A percentile compares a stretch with the other conserved stretches of the same genome.
Conservation (phyloP, 2,113 vertebrate genomes). For the Elachura formosa region DNA sequence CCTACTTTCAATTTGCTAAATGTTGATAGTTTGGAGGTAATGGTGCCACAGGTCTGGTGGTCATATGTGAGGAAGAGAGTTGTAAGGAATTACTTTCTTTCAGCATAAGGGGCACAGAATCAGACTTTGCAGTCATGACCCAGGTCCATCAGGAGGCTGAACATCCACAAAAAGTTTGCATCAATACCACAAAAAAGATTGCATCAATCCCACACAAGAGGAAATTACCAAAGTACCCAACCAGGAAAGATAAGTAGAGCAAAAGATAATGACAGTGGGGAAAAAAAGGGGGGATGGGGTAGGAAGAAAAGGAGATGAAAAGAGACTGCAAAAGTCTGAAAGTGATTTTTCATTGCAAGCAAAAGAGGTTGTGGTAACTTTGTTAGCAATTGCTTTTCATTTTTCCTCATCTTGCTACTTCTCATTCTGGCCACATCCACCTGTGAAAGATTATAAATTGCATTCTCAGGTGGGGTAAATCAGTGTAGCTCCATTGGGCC, state of each 20-base stretch:
- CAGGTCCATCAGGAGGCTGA: neutral
- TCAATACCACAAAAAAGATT: neutral
- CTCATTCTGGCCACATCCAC: neutral
- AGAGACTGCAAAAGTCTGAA: neutral
- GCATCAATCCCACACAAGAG: accelerated
- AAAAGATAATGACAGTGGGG: neutral
- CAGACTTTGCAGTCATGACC: neutral
- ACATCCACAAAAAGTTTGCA: neutral
- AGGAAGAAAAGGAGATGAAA: neutral
- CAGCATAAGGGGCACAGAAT: neutral
- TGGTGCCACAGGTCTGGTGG: neutral
- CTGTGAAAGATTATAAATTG: neutral
- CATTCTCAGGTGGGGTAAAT: neutral
- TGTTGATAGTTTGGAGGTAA: neutral
- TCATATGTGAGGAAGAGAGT: neutral
- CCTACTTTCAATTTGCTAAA: neutral
- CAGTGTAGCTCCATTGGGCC: neutral
- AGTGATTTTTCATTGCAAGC: neutral
- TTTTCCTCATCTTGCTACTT: neutral
- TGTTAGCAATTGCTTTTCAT: neutral
- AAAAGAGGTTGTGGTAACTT: neutral
- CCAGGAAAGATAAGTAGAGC: neutral
- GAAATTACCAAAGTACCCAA: neutral
- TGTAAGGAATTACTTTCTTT: neutral
- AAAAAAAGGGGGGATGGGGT: accelerated